phyloP scores from a whole-genome alignment of 2,888 invertebrate genomes.

The Lasioglossum villosulum region DNA sequence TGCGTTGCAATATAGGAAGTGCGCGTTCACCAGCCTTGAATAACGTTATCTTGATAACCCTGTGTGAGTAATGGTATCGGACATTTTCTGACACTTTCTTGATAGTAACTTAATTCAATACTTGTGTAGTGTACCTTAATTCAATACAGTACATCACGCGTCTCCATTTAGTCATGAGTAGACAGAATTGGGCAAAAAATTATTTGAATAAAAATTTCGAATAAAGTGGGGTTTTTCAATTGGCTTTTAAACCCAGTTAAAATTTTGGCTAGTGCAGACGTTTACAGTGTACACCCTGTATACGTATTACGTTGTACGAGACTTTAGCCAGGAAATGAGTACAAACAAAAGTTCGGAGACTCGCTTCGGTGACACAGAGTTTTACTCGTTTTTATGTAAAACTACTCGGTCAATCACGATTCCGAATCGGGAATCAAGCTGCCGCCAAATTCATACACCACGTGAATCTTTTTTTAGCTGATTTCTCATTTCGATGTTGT shows the following conservation, averaged over 20 bases:
- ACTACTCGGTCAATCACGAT: slow-evolving; percentile 31
- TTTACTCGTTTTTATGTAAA: slow-evolving; percentile 21
- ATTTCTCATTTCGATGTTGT: not conserved
- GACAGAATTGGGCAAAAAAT: no score
- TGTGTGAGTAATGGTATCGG: not conserved
- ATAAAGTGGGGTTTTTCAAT: no score
- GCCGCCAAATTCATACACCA: not conserved
- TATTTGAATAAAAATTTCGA: no score
- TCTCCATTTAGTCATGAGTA: no score
- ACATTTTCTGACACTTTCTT: not conserved
- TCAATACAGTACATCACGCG: no score
- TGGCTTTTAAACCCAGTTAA: no score
- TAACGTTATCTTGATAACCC: slow-evolving; percentile 20
- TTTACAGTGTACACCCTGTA: not conserved
- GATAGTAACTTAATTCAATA: no score
- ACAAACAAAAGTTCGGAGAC: slow-evolving; percentile 8
- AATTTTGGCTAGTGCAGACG: not conserved
- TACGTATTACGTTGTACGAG: slow-evolving; percentile 13
- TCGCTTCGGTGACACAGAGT: slow-evolving; percentile 11
- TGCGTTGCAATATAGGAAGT: slow-evolving; percentile 48
- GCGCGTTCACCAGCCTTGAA: slow-evolving; percentile 25
- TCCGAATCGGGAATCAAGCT: not conserved
- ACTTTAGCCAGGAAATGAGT: slow-evolving; percentile 16
- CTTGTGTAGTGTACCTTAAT: no score
- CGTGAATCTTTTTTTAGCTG: not conserved